Evolutionary conservation across 1,140 invertebrate genomes (phyloP).

Genomic region (Calliopsis andreniformis): DNA sequence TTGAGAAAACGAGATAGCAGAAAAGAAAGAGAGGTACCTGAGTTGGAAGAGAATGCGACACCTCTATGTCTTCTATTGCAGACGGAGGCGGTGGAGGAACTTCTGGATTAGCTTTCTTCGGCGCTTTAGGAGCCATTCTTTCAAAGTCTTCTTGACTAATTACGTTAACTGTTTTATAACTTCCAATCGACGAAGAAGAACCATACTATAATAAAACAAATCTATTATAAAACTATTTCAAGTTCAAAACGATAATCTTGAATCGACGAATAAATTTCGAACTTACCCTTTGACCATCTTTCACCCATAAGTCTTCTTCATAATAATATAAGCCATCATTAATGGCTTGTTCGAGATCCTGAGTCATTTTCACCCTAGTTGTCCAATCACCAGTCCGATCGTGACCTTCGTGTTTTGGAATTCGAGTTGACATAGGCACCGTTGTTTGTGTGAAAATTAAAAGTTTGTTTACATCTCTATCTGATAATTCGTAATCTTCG

Average conservation of each 20-base stretch:
- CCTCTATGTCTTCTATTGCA: slow-evolving; percentile 72
- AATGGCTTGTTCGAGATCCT: slow-evolving; percentile 96
- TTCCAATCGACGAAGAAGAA: slow-evolving; percentile 79
- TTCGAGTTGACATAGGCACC: slow-evolving; percentile 77
- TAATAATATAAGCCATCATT: slow-evolving; percentile 97
- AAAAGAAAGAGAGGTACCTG: slow-evolving; percentile 58
- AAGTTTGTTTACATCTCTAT: slow-evolving; percentile 96
- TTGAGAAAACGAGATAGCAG: background rate
- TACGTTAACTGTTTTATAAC: slow-evolving; percentile 94
- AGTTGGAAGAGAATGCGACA: slow-evolving; percentile 67
- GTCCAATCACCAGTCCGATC: slow-evolving; percentile 93
- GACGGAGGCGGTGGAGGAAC: slow-evolving; percentile 91
- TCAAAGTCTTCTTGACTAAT: slow-evolving; percentile 94
- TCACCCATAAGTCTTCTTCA: slow-evolving; percentile 93
- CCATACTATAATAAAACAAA: slow-evolving; percentile 67
- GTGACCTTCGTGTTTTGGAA: slow-evolving; percentile 92
- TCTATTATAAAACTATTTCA: slow-evolving; percentile 14
- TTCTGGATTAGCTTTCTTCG: slow-evolving; percentile 85
- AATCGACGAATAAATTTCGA: background rate
- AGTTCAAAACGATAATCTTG: no score
- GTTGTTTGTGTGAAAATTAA: slow-evolving; percentile 95
- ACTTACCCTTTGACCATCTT: slow-evolving; percentile 77
- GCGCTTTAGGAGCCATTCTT: slow-evolving; percentile 86
- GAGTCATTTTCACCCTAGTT: slow-evolving; percentile 93
- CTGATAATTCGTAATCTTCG: slow-evolving; percentile 93